Evolutionary conservation across 2,888 invertebrate species (phyloP), one percentile per base, ranked within the genome.

Genomic region (Lepeophtheirus nordmannii): DNA sequence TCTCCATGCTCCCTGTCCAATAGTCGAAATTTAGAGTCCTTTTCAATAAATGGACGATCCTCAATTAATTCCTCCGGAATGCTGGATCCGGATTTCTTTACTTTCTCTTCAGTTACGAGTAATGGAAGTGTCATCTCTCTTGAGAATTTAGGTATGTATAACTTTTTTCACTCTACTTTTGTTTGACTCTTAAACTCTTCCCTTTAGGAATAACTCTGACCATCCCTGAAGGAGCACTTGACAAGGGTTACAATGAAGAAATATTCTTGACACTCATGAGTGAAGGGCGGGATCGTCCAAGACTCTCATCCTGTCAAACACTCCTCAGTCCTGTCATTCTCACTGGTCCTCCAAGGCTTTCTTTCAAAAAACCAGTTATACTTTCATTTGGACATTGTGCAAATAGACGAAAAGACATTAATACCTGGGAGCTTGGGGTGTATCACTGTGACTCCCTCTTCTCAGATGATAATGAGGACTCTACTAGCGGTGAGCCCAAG

Each of bases 221-320:
- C 1, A 82, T 94, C 65, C 91, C 93, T 41, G 90, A 94, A 77
- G 86, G 87, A 70, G 87, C 92, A 2, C 81, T 96, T 38, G 83
- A 84, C 61, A 83, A 87, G 72, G 85, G 86, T 39, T 80, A 85
- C 65, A 83, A 87, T 72, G 88, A 89, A 74, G 89, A 91, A 73
- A 81, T 96, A 68, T 92, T 89, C 73, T 80, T 96, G 66, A 89
- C 91, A 61, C 87, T 94, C 65, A 84, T 93, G 66, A 86, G 89
- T 73, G 93, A 96, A 74, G 76, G 77, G 68, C 76, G 75, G 68
- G 79, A 79, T 71, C 72, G 78, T 68, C 79, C 67, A 37, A 58
- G 58, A 20, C 65, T 65, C 22, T 58, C 65, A n/a, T 20, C 46
- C 20, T 37, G 58, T 58, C 80, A 81, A 77, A 89, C 89, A 69